Evolutionary conservation across 2,113 vertebrate species (phyloP).

Genomic region (Columbina picui): DNA sequence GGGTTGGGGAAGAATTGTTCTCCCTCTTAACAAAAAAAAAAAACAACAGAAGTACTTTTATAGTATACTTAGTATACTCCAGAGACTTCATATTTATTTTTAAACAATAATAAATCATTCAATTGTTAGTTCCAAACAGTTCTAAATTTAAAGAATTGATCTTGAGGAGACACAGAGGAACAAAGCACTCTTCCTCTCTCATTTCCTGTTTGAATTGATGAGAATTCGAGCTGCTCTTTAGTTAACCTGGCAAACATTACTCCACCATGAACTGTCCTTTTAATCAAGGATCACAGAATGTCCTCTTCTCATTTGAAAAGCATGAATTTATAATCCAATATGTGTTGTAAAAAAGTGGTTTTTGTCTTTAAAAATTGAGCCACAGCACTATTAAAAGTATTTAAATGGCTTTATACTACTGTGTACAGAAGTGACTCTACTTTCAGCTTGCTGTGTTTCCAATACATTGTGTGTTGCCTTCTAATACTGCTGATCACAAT

Average conservation of each 20-base stretch:
- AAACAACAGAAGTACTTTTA: background rate
- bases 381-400: background rate
- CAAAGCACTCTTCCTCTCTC: background rate
- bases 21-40: background rate
- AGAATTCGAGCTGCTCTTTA: background rate
- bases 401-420: background rate
- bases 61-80: background rate
- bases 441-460: background rate
- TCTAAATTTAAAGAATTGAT: slow-evolving; percentile 19
- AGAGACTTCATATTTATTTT: slow-evolving; percentile 15
- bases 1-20: background rate
- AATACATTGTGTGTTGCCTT: background rate
- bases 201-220: slow-evolving; percentile 18
- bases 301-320: background rate
- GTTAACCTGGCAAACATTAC: background rate
- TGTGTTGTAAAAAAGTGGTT: background rate
- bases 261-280: background rate
- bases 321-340: background rate
- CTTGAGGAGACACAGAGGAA: background rate
- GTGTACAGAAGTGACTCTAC: background rate
- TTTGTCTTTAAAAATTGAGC: background rate
- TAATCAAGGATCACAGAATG: background rate
- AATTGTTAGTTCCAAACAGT: slow-evolving; percentile 42
- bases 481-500: background rate
- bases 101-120: slow-evolving; percentile 35